Base-by-base conservation (phyloP, 35 echinoderm and acorn worm species). In the Holothuria glaberrima region DNA sequence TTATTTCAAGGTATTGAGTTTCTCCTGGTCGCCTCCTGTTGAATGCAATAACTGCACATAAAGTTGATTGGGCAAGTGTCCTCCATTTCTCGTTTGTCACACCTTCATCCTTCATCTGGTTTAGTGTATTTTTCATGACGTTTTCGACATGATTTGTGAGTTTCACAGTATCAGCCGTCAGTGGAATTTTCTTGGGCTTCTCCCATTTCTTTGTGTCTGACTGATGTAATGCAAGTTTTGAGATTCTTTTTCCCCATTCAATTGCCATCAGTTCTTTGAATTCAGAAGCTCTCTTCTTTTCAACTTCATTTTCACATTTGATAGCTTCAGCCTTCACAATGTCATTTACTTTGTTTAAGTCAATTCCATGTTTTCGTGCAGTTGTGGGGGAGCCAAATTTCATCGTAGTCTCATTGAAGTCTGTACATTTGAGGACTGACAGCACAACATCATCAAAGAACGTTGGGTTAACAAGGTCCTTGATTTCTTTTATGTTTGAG, bases 161-260 rank as follows among this genome's bases (percentile, higher is more conserved):
- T 71, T 67, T 88, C 35, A 88, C 65, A 26, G 64, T 67, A 54
- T 88, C 86, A 50, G 31, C 64, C 13, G 86, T 88, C 12, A 72
- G 66, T 14, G 86, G 86, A 34, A 88, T 68, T 34, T 68, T 48
- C 38, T 88, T 88, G 30, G 68, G 64, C 19, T 19, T 50, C 31
- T 88, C 65, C 86, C 62, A 68, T 67, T 87, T 87, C 12, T 9
- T 60, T 30, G 25, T 14, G n/a, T 86, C 41, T 29, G 41, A 36
- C 54, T 86, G 82, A 32, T 59, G 62, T 35, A 65, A 38, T 29
- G 84, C 57, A 67, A 21, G 56, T 38, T 41, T 45, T 30, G 84
- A 87, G 31, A 87, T 29, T 27, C 48, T 29, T 27, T 30, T 59
- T 12, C 54, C 58, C 82, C 82, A 86, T 25, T 86, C 82, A 24